Percentiles rank a stretch among this genome's conserved stretches.
Evolutionary conservation across 2,888 invertebrate species (phyloP).

Genomic region (Tenthredo scrophulariae): DNA sequence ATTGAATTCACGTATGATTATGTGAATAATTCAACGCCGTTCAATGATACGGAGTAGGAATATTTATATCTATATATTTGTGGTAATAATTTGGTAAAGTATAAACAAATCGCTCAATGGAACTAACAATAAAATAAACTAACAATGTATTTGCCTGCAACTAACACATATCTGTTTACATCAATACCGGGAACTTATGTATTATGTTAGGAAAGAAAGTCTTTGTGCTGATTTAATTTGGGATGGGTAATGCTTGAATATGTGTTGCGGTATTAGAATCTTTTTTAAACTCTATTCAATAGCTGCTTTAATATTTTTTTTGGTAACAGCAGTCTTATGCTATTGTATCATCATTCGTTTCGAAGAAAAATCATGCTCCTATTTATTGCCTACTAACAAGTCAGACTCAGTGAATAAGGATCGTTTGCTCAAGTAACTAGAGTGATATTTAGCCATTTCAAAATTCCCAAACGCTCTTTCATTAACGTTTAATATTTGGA

Average conservation of each 20-base stretch:
- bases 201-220: background rate
- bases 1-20: background rate
- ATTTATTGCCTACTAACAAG: background rate
- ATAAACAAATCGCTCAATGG: background rate
- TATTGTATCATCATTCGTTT: background rate
- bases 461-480: conserved; percentile 3
- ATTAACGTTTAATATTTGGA: conserved; percentile 54
- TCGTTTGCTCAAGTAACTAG: background rate
- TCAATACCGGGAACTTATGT: conserved; percentile 34
- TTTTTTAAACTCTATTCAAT: background rate
- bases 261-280: background rate
- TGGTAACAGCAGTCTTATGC: background rate
- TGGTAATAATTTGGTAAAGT: background rate
- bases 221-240: conserved; percentile 29
- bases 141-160: conserved; percentile 23
- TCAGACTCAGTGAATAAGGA: background rate
- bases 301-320: background rate
- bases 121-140: background rate
- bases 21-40: background rate
- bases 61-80: background rate
- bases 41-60: background rate
- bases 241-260: conserved; percentile 31
- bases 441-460: background rate
- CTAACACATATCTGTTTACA: conserved; percentile 34
- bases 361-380: background rate